Conservation (phyloP, 2,888 invertebrate genomes). For the Sericinus montela region DNA sequence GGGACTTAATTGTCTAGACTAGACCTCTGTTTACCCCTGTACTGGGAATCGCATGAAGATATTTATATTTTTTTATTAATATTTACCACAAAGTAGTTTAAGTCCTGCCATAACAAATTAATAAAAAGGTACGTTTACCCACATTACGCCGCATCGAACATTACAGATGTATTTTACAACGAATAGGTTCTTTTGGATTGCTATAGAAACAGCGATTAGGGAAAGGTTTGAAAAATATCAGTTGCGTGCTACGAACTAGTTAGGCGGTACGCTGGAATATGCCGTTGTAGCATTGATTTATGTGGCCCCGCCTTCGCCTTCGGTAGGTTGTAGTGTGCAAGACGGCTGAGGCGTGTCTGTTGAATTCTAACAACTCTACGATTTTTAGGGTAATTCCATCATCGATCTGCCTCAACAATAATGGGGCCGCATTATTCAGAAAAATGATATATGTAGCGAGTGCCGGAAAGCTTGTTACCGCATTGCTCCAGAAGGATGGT, state of each 20-base stretch:
- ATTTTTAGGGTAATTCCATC: slow-evolving; percentile 13
- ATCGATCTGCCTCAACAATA: slow-evolving; percentile 8
- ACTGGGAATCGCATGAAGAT: no score
- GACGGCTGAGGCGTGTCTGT: slow-evolving; percentile 20
- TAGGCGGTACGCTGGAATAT: slow-evolving; percentile 37
- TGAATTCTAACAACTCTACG: slow-evolving; percentile 13
- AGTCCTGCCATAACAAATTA: background rate
- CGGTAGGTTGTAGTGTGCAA: slow-evolving; percentile 25
- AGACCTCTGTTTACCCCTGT: no score
- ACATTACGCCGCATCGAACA: background rate
- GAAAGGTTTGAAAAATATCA: slow-evolving; percentile 47
- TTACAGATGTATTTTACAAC: background rate
- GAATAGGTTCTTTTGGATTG: background rate
- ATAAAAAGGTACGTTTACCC: background rate
- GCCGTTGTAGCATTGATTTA: slow-evolving; percentile 43
- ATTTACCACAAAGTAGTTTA: no score
- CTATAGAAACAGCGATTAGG: slow-evolving; percentile 3
- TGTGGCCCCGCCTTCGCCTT: slow-evolving; percentile 30
- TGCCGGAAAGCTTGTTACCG: no score
- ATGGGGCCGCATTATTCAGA: background rate
- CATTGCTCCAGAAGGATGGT: no score
- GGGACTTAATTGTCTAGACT: no score
- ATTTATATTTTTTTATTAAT: no score
- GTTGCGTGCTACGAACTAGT: slow-evolving; percentile 57
- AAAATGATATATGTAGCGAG: no score